phyloP scores from a whole-genome alignment of 2,888 invertebrate species.

The Adineta ricciae region DNA sequence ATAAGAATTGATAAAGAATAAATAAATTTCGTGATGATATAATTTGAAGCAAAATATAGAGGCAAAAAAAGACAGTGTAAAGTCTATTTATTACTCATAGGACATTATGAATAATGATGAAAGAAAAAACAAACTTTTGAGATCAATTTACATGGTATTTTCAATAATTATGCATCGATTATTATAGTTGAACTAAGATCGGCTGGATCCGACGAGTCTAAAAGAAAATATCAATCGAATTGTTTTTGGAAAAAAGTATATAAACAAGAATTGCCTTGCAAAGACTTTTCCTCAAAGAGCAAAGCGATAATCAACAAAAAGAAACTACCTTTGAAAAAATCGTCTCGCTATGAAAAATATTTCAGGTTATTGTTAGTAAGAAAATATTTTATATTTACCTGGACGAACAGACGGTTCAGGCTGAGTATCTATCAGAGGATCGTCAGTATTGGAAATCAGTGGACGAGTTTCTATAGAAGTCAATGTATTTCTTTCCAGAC shows the following conservation, averaged over 20 bases:
- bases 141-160: too few relatives aligned
- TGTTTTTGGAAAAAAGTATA: too few relatives aligned
- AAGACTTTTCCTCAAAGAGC: too few relatives aligned
- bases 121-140: too few relatives aligned
- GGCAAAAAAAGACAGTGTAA: neutral
- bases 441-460: neutral
- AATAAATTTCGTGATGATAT: neutral
- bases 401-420: neutral
- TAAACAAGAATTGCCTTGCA: too few relatives aligned
- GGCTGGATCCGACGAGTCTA: too few relatives aligned
- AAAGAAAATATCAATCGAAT: too few relatives aligned
- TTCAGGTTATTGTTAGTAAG: neutral
- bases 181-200: too few relatives aligned
- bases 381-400: neutral
- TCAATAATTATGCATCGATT: too few relatives aligned
- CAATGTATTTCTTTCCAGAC: too few relatives aligned
- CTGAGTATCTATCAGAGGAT: neutral
- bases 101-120: too few relatives aligned
- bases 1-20: neutral
- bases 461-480: constrained; percentile 6
- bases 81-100: neutral
- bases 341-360: neutral
- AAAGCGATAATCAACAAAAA: too few relatives aligned
- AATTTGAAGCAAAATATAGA: neutral
- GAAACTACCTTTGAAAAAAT: neutral